phyloP scores from a whole-genome alignment of 2,888 invertebrate genomes.

The Proisotoma minuta region DNA sequence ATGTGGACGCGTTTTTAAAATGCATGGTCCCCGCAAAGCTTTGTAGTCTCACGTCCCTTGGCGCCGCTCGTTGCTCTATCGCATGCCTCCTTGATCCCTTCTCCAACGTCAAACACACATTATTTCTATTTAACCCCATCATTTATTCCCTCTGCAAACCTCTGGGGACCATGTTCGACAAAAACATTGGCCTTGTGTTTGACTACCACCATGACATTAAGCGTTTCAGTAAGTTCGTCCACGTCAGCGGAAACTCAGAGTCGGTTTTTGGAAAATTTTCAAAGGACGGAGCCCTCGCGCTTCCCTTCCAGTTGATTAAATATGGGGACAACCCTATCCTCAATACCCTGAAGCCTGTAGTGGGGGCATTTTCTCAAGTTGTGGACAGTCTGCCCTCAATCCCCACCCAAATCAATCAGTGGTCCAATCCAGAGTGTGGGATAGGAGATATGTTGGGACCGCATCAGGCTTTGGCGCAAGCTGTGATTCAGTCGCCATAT shows the following conservation, averaged over 20 bases:
- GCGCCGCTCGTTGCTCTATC: neutral
- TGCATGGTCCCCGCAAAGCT: neutral
- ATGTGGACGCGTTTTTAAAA: neutral
- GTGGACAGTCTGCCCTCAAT: no score
- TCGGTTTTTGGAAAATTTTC: no score
- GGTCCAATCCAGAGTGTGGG: neutral
- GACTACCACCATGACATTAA: neutral
- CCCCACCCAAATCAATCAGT: neutral
- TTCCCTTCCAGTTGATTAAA: neutral
- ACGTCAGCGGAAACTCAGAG: neutral
- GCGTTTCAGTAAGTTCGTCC: neutral
- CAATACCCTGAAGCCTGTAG: neutral
- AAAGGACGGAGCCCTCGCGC: neutral
- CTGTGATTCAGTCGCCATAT: neutral
- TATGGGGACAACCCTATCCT: neutral
- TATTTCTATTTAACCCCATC: neutral
- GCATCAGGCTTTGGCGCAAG: neutral
- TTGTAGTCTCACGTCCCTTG: neutral
- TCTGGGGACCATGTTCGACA: neutral
- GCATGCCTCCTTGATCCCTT: neutral
- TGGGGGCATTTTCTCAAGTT: neutral
- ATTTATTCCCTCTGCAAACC: neutral
- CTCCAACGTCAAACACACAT: neutral
- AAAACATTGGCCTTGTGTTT: neutral
- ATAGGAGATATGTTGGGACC: neutral